These are phyloP conservation scores for Bilobella aurantiaca DNA, from an alignment of 1,140 invertebrate genomes.

Conservation along the genomic window DNA sequence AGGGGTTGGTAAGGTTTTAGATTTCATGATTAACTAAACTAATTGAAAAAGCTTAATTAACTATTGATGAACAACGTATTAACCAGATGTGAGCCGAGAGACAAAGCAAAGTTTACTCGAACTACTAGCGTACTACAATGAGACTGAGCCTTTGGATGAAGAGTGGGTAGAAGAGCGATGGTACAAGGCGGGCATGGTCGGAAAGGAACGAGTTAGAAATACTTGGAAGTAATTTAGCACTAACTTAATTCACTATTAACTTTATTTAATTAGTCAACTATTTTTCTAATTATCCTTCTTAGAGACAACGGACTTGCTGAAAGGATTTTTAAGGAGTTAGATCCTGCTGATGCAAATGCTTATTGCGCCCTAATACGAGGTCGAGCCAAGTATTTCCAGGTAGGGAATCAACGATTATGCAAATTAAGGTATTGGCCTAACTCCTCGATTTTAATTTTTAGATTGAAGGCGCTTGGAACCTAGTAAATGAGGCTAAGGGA, in stretches of 20 bases:
- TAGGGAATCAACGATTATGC: slow-evolving; percentile 34
- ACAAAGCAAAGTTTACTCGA: slow-evolving; percentile 63
- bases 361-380: slow-evolving; percentile 61
- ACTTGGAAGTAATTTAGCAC: slow-evolving; percentile 68
- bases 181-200: slow-evolving; percentile 48
- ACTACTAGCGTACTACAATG: slow-evolving; percentile 70
- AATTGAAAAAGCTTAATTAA: too few relatives aligned
- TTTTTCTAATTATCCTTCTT: slow-evolving; percentile 20
- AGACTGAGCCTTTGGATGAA: slow-evolving; percentile 50
- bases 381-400: slow-evolving; percentile 57
- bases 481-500: slow-evolving; percentile 56
- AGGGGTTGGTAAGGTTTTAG: slow-evolving; percentile 41
- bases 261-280: not conserved
- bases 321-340: slow-evolving; percentile 49
- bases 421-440: slow-evolving; percentile 9
- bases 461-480: slow-evolving; percentile 50
- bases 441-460: slow-evolving; percentile 39
- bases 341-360: slow-evolving; percentile 41
- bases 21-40: too few relatives aligned
- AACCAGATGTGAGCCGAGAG: slow-evolving; percentile 45
- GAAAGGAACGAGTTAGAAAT: slow-evolving; percentile 48
- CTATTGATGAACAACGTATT: not conserved
- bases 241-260: slow-evolving; percentile 29
- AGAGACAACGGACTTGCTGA: slow-evolving; percentile 58
- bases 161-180: slow-evolving; percentile 68